Base-by-base conservation (phyloP, 2,113 vertebrate genomes). In the Ariopsis seemanni region DNA sequence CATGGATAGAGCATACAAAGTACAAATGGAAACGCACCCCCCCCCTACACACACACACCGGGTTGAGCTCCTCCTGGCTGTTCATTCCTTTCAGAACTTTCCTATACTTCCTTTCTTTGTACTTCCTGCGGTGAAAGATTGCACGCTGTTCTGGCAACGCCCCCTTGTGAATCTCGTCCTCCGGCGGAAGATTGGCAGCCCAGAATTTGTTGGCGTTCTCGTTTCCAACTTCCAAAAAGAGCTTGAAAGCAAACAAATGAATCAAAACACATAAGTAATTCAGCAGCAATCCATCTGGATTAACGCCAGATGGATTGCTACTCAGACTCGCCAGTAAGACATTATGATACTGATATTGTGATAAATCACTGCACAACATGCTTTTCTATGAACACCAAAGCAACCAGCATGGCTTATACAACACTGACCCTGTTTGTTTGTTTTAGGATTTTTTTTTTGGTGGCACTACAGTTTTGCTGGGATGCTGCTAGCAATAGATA, bases 171-270 rank as follows among this genome's bases (percentile, higher is more conserved):
- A 99, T 91, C 78, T 96, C 95, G 90, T 99, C 97, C 86, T 96
- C 96, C 83, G 94, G 89, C 83, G 95, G 94, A 85, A 99, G 96
- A 91, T 96, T 97, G 88, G 97, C 97, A 67, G 96, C 96, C 98
- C 98, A 99, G 93, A 99, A 99, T 87, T 93, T 95, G 94, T 99
- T 99, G 79, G 97, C 96, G 48, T 96, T 96, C 92, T 96, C 95
- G 94, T 99, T 99, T 88, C 98, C 98, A 91, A 99, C 96, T 71
- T 96, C 91, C 25, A 98, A 95, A 93, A 99, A 99, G 90, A 99
- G 95, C 98, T 99, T 89, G 15, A 88, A 82, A 57, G 71, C 42
- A 65, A 87, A 42, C 7, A 90, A 87, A 62, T 85, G 15, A 63
- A 48, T 34, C 42, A 1, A 30, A 34, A 62, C 14, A 3, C 53